Evolutionary conservation across 2,797 vertebrate genomes (phyloP).

Genomic region (Danio choprae): DNA sequence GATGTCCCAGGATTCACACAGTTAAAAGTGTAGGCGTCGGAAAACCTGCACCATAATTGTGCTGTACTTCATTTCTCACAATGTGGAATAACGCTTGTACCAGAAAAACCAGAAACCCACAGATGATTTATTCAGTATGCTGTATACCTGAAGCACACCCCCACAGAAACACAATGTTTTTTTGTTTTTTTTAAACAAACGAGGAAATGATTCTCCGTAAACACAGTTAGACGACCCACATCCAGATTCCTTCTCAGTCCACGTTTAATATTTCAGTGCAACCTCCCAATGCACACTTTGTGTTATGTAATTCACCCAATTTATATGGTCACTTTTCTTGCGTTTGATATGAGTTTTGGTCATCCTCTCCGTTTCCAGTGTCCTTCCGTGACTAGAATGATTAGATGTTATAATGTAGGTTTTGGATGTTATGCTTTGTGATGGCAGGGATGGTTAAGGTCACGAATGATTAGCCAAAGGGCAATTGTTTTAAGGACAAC

Average conservation of each 20-base stretch:
- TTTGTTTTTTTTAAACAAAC: slow-evolving; percentile 40
- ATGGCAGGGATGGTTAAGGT: background rate
- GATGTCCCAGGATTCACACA: background rate
- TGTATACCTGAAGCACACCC: slow-evolving; percentile 41
- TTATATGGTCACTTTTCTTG: background rate
- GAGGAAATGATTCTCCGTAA: slow-evolving; percentile 54
- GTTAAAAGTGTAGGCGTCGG: background rate
- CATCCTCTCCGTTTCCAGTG: background rate
- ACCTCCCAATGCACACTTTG: slow-evolving; percentile 21
- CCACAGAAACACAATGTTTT: slow-evolving; percentile 40
- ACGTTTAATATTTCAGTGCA: slow-evolving; percentile 67
- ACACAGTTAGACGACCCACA: slow-evolving; percentile 65
- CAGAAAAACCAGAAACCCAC: slow-evolving; percentile 43
- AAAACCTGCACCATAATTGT: background rate
- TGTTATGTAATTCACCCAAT: slow-evolving; percentile 50
- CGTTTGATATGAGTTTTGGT: slow-evolving; percentile 6
- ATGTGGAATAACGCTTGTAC: slow-evolving; percentile 20
- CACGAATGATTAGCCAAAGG: background rate
- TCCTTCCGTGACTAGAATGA: background rate
- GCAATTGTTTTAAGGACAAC: background rate
- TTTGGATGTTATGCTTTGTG: background rate
- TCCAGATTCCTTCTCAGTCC: slow-evolving; percentile 37
- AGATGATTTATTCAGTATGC: slow-evolving; percentile 55
- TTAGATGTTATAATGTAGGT: background rate
- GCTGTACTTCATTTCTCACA: background rate